phyloP scores from a whole-genome alignment of 2,888 invertebrate genomes.

The Ennomos fuscantarius region DNA sequence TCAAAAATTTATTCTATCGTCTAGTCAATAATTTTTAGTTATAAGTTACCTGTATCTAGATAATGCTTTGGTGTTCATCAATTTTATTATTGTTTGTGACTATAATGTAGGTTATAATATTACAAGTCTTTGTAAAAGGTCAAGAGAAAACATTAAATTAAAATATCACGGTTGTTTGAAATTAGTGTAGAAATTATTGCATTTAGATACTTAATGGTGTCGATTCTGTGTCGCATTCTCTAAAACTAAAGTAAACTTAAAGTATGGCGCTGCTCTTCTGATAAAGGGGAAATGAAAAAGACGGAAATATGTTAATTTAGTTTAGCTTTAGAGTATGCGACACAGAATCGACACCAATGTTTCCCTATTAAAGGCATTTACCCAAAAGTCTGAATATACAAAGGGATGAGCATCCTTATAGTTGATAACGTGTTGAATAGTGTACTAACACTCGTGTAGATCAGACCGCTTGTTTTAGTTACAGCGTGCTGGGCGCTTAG shows the following conservation, averaged over 20 bases:
- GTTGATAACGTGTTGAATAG: constrained; percentile 47
- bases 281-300: too few relatives aligned
- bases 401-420: constrained; percentile 48
- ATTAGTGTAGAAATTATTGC: constrained; percentile 15
- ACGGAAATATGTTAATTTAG: too few relatives aligned
- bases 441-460: constrained; percentile 36
- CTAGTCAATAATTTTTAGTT: constrained; percentile 19
- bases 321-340: too few relatives aligned
- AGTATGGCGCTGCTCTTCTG: too few relatives aligned
- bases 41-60: constrained; percentile 16
- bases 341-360: too few relatives aligned
- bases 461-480: constrained; percentile 4
- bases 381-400: constrained; percentile 61
- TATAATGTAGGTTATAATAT: background rate
- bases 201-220: constrained; percentile 37
- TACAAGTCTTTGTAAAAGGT: background rate
- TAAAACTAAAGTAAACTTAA: too few relatives aligned
- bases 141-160: constrained; percentile 3
- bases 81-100: constrained; percentile 20
- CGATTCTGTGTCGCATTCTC: too few relatives aligned
- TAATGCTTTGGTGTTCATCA: constrained; percentile 26
- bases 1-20: background rate
- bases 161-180: background rate
- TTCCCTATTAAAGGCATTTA: constrained; percentile 47
- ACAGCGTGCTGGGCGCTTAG: constrained; percentile 19